Conservation (phyloP, 2,888 invertebrate genomes). For the Polietes domitor region DNA sequence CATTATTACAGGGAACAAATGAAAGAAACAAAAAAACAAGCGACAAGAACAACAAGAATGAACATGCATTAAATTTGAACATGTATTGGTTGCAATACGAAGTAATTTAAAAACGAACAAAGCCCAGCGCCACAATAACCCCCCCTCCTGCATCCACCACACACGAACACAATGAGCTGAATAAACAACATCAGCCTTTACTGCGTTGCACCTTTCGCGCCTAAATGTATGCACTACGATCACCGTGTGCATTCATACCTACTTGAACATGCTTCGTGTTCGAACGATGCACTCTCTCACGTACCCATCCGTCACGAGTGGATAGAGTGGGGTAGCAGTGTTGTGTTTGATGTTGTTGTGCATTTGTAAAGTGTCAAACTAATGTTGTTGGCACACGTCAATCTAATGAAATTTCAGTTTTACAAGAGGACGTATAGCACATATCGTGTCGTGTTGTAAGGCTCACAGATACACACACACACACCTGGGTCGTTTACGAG, state of each 20-base stretch:
- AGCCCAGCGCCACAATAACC: no score
- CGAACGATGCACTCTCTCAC: not conserved
- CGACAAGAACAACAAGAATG: not conserved
- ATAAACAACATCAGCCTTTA: not conserved
- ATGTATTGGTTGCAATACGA: conserved; percentile 23
- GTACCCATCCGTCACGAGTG: not conserved
- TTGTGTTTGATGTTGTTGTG: conserved; percentile 4
- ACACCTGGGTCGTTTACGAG: no score
- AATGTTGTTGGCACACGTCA: conserved; percentile 65
- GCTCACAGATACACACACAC: no score
- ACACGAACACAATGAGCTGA: no score
- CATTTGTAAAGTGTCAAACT: conserved; percentile 59
- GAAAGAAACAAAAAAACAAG: conserved; percentile 42
- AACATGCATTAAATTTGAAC: conserved; percentile 13
- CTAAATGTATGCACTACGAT: conserved; percentile 43
- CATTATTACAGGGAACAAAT: conserved; percentile 36
- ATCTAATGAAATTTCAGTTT: conserved; percentile 61
- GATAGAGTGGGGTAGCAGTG: not conserved
- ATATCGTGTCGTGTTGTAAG: not conserved
- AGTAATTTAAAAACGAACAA: conserved; percentile 17
- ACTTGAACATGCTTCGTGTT: no score
- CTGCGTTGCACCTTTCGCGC: not conserved
- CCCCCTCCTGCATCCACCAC: no score
- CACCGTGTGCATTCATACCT: no score
- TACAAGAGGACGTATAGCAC: not conserved